Conservation (phyloP, 2,888 invertebrate species). For the Drosophila nr. perissopoda region DNA sequence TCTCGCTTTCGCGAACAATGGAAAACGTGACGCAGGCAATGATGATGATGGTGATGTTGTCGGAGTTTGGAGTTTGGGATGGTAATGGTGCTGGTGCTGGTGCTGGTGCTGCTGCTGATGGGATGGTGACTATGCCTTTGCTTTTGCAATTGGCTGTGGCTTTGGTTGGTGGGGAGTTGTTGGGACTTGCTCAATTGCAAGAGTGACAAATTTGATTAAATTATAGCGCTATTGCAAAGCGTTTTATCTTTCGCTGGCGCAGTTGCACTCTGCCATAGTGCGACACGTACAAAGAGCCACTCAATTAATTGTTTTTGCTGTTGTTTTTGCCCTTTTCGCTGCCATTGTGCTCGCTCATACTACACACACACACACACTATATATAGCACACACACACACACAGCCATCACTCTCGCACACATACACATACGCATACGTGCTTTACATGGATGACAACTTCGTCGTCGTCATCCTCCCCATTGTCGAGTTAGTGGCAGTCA, state of each 20-base stretch:
- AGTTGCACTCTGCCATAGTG: conserved; percentile 61
- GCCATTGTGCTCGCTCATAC: conserved; percentile 42
- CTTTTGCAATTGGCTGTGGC: background rate
- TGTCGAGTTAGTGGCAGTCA: conserved; percentile 40
- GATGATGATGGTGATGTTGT: background rate
- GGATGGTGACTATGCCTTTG: background rate
- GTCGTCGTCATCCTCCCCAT: conserved; percentile 3
- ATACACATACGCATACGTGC: conserved; percentile 44
- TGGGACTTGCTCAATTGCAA: conserved; percentile 72
- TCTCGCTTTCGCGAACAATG: conserved; percentile 12
- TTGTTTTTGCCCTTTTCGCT: conserved; percentile 46
- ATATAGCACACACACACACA: conserved; percentile 7
- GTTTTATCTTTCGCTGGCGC: conserved; percentile 72
- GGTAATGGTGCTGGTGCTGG: too few relatives aligned
- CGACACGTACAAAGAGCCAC: conserved; percentile 61
- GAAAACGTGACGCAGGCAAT: conserved; percentile 12
- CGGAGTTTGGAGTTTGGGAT: background rate
- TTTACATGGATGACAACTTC: conserved; percentile 54
- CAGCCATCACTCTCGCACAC: conserved; percentile 14
- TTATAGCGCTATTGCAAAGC: conserved; percentile 79
- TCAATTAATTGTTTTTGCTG: conserved; percentile 77
- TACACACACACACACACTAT: conserved; percentile 25
- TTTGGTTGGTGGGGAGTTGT: conserved; percentile 34
- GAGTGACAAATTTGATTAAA: conserved; percentile 82
- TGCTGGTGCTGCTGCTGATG: too few relatives aligned